Base-by-base conservation (phyloP, 2,888 invertebrate species). In the Luperina testacea region DNA sequence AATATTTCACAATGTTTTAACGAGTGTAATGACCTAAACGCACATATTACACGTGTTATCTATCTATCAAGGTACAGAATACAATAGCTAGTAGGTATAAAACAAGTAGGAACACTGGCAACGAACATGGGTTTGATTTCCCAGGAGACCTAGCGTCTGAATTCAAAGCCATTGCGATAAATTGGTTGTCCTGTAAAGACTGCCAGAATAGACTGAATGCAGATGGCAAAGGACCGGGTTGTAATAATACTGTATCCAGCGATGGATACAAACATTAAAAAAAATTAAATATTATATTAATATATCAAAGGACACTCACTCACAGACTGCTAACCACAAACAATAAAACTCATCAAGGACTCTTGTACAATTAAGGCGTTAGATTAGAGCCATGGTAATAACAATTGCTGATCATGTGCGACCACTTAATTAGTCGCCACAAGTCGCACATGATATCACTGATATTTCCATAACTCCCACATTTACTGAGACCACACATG, bases 381-480 rank as follows among this genome's bases (percentile, higher is more conserved):
- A 76, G 42, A 42, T 72, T 70, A 76, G 42, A 42, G 38, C 20
- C 61, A 71, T 75, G 72, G 65, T 70, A 73, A 64, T 78, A 82
- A 73, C 75, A 83, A 83, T 77, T 78, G 78, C 27, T 67, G 70
- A 79, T 80, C 77, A 76, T 79, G 81, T 79, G 76, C 78, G 78
- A 72, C 70, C 80, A 72, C 83, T 87, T 84, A 90, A 89, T 88
- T 87, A 82, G 76, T 69, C 67, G 72, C 71, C 78, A 78, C 85
- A 83, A 82, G 73, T 85, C 82, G 48, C 80, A 79, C 75, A 86
- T 91, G 90, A 91, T 90, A 89, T 91, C 90, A 90, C 80, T 72
- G 72, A 80, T 89, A 85, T 89, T 85, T 81, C 78, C 75, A 87
- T 84, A 85, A 78, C 76, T 68, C 38, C 59, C 53, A 48, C 84